Conservation (phyloP, 1,140 invertebrate genomes). For the Diorhabda carinulata region DNA sequence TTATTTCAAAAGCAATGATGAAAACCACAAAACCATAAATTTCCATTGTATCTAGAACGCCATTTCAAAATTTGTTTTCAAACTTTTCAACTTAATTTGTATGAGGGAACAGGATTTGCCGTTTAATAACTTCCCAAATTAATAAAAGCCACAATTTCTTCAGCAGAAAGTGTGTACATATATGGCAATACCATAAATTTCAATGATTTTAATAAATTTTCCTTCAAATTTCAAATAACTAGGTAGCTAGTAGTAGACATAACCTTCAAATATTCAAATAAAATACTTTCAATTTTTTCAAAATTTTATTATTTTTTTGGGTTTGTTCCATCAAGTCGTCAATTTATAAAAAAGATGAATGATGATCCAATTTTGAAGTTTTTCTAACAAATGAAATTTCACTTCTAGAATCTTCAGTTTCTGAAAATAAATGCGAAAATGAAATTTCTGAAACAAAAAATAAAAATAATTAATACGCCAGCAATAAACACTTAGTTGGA, state of each 20-base stretch:
- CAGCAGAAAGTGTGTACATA: not conserved
- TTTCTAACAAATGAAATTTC: conserved; percentile 24
- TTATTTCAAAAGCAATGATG: no score
- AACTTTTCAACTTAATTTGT: no score
- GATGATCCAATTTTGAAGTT: conserved; percentile 21
- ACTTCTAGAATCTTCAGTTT: conserved; percentile 13
- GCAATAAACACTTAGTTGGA: not conserved
- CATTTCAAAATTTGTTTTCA: no score
- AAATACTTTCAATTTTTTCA: not conserved
- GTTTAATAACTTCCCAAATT: not conserved
- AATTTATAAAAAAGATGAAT: not conserved
- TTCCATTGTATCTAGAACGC: no score
- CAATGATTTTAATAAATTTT: not conserved
- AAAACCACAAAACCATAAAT: no score
- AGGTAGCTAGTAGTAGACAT: not conserved
- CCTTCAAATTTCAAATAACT: not conserved
- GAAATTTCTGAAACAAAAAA: conserved; percentile 29
- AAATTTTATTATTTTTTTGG: conserved; percentile 9
- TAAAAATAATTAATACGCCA: not conserved
- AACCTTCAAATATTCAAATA: not conserved
- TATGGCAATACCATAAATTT: not conserved
- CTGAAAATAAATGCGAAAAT: conserved; percentile 17
- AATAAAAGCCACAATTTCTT: not conserved
- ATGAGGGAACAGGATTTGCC: no score
- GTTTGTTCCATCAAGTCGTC: not conserved